Evolutionary conservation across 1,140 invertebrate species (phyloP).

Genomic region (Brachionus koreanus): DNA sequence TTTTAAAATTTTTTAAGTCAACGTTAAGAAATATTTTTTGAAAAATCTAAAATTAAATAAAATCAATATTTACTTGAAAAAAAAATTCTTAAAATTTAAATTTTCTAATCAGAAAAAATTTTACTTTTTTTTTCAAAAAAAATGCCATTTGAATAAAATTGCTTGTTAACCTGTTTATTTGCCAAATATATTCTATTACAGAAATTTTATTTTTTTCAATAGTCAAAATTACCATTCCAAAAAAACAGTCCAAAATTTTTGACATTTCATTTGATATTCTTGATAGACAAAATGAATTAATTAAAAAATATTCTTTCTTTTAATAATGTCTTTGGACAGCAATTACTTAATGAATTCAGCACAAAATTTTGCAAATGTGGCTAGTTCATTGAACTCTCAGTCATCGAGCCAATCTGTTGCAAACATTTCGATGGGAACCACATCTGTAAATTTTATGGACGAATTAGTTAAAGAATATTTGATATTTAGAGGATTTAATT

Average conservation of each 20-base stretch:
- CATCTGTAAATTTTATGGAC: conserved; percentile 66
- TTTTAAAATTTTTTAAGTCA: too few relatives aligned
- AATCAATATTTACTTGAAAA: too few relatives aligned
- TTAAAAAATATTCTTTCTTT: not conserved
- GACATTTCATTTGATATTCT: not conserved
- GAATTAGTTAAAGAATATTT: conserved; percentile 86
- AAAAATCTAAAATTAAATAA: too few relatives aligned
- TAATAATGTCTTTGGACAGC: conserved; percentile 2
- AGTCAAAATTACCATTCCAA: not conserved
- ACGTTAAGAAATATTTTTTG: too few relatives aligned
- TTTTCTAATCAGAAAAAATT: too few relatives aligned
- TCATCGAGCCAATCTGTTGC: not conserved
- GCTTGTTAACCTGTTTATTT: too few relatives aligned
- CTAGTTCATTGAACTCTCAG: not conserved
- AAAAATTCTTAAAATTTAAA: too few relatives aligned
- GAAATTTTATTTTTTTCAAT: not conserved
- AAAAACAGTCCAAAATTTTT: not conserved
- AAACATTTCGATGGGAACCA: not conserved
- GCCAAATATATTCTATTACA: too few relatives aligned
- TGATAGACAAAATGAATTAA: not conserved
- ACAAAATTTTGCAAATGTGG: not conserved
- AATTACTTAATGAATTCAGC: conserved; percentile 14
- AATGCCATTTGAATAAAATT: too few relatives aligned
- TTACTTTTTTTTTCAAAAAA: too few relatives aligned
- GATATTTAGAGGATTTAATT: conserved; percentile 78